Evolutionary conservation across 2,797 vertebrate species (phyloP), one percentile per base, ranked within the genome.

Genomic region (Ambastaia sidthimunki): DNA sequence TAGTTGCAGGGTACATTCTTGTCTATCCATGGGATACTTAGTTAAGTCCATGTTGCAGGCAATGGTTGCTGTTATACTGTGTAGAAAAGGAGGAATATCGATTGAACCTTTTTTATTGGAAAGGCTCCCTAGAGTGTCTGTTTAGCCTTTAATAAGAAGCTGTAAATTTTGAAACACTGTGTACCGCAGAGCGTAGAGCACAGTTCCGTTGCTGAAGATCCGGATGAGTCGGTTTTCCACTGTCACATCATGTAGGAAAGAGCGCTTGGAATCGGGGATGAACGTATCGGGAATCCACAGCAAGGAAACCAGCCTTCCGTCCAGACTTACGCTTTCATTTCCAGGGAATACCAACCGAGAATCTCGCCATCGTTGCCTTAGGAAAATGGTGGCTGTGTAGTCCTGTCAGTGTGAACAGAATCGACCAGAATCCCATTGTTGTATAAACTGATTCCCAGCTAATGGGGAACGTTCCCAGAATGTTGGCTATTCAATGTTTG

Each of bases 21-120:
- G 96, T 86, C 95, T 96, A 90, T 97, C 96, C 96, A 96, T 97
- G 0, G 96, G 96, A 74, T 96, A 97, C 88, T 97, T 97, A 72
- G 95, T 96, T 86, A 97, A 91, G 84, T 96, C 96, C 96, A 96
- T 97, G 89, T 94, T 96, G 92, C 95, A 97, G 5, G 96, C 93
- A 86, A 97, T 95, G 0, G 96, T 96, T 48, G 96, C 93, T n/a
- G 95, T 97, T 82, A 96, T 96, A 90, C 95, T 96, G 18, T 21
- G 71, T 67, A 78, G 66, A 47, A 25, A 66, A 57, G 34, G 11
- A 67, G 31, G 70, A 55, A 67, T 73, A 90, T 44, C 25, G 77
- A 73, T 73, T 57, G 21, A 25, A 63, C 19, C 13, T 13, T 78
- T 71, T 62, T 44, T n/a, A 71, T n/a, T 25, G 11, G 13, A 31